These are phyloP conservation scores for Carduelis carduelis DNA, from an alignment of 2,797 vertebrate species.

Conservation along the genomic window DNA sequence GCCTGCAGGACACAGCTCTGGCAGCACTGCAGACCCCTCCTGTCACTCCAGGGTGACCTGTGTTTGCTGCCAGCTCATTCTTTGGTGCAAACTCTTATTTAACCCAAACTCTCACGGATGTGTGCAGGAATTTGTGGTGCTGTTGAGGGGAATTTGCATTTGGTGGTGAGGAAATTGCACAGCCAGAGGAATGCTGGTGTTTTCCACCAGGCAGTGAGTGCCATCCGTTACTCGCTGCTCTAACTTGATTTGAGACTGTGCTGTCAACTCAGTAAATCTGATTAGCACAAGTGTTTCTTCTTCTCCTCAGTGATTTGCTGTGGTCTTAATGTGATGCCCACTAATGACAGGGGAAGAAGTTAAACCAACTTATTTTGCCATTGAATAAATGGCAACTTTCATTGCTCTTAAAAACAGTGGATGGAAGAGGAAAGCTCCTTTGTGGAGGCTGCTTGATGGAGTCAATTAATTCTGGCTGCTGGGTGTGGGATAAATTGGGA, in stretches of 20 bases:
- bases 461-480: neutral
- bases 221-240: neutral
- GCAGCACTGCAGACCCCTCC: neutral
- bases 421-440: neutral
- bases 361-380: neutral
- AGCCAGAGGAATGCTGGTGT: neutral
- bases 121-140: neutral
- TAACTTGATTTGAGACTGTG: neutral
- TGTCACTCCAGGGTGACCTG: neutral
- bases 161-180: neutral
- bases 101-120: fast-evolving
- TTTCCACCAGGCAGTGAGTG: neutral
- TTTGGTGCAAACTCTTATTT: neutral
- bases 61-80: fast-evolving
- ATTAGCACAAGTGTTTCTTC: constrained; percentile 33
- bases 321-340: neutral
- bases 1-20: neutral
- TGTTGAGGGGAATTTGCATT: neutral
- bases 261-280: neutral
- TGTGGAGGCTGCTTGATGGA: neutral
- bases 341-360: constrained; percentile 1
- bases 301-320: neutral
- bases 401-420: neutral
- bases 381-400: neutral
- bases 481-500: neutral